Evolutionary conservation across 2,113 vertebrate genomes (phyloP), one percentile per base, ranked within the genome.

Genomic region (Nyctibius bracteatus): DNA sequence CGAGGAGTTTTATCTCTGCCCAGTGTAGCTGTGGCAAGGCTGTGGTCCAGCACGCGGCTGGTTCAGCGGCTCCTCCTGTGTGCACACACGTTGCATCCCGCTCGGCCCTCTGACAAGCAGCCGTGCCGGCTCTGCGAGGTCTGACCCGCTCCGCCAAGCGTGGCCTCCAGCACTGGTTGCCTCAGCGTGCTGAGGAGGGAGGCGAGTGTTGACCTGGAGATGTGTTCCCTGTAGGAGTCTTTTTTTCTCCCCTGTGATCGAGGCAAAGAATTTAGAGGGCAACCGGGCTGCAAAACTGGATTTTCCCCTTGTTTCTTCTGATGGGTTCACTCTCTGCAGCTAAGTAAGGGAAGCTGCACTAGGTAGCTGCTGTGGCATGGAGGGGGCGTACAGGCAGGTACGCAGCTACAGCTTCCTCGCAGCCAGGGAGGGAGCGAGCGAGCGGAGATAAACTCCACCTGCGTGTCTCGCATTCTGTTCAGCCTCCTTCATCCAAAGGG

Each of bases 71-170:
- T 73, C 20, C 61, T 85, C 55, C 61, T 39, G 47, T 7, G 0
- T 7, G 0, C 6, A 6, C 28, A 3, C 54, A 1, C 63, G 19
- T 30, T 4, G 37, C 51, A 17, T 39, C 68, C 52, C 1, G 2
- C 65, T 30, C 4, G 3, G 21, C 47, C 46, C 55, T n/a, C 71
- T 49, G 71, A 12, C 8, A 4, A 20, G 73, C 28, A 16, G 49
- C 83, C 19, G 2, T 22, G 58, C 63, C 65, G 20, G 81, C 81
- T n/a, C 61, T 30, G n/a, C 6, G 4, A 39, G 86, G 23, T 39
- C 80, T 20, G 35, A 21, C 22, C 79, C 1, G 0, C 54, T 54
- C 66, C 5, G 12, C 78, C 66, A 6, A 6, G n/a, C 39, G 1
- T 6, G 15, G 51, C 44, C 90, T 54, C 39, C 58, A 79, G 84